Evolutionary conservation across 1,140 invertebrate genomes (phyloP).

Genomic region (Solen grandis): DNA sequence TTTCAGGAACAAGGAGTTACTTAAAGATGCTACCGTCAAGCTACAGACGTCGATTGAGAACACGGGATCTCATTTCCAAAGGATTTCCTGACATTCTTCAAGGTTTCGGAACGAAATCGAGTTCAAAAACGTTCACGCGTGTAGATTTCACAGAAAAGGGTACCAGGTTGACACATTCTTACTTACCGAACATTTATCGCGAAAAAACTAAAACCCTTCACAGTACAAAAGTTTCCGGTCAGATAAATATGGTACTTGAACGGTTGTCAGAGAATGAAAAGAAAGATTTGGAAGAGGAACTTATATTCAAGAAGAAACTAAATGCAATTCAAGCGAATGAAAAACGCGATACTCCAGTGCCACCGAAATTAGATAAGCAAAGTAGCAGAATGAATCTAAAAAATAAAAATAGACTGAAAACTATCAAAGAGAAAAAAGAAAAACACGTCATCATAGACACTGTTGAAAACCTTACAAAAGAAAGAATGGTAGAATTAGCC

Average conservation of each 20-base stretch:
- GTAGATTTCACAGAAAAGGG: not conserved
- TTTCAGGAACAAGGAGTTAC: too few relatives aligned
- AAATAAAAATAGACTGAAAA: not conserved
- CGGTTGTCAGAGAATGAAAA: constrained; percentile 31
- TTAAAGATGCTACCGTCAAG: constrained; percentile 50
- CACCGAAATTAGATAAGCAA: constrained; percentile 33
- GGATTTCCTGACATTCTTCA: constrained; percentile 6
- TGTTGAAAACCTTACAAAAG: constrained; percentile 33
- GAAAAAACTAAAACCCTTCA: constrained; percentile 22
- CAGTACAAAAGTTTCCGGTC: constrained; percentile 33
- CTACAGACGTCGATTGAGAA: constrained; percentile 29
- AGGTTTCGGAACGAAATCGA: not conserved
- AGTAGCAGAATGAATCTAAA: constrained; percentile 18
- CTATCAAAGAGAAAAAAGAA: constrained; percentile 35
- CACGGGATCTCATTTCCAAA: constrained; percentile 26
- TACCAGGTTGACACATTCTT: constrained; percentile 14
- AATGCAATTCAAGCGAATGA: constrained; percentile 16
- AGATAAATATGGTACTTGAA: constrained; percentile 47
- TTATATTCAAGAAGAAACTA: constrained; percentile 28
- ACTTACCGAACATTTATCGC: constrained; percentile 20
- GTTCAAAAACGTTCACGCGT: constrained; percentile 14
- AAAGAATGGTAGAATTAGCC: constrained; percentile 42
- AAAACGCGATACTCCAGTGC: constrained; percentile 42
- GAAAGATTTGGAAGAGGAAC: constrained; percentile 32
- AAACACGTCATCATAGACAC: constrained; percentile 11